Evolutionary conservation across 2,113 vertebrate genomes (phyloP).

Genomic region (Castor canadensis): DNA sequence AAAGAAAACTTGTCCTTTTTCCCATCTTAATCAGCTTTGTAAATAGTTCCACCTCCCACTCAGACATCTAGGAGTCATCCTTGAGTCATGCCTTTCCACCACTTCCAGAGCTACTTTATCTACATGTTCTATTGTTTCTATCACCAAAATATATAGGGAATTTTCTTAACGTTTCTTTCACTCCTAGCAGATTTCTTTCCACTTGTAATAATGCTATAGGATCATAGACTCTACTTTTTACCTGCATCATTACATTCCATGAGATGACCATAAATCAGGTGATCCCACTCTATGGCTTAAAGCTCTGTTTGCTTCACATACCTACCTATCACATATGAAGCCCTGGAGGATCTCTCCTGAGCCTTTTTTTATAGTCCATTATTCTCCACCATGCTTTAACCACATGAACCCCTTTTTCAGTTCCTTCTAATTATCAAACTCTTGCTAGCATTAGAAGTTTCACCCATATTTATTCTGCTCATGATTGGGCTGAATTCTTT

Average conservation of each 20-base stretch:
- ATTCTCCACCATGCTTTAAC: not conserved
- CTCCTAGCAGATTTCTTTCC: not conserved
- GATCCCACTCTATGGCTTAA: not conserved
- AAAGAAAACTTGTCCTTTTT: not conserved
- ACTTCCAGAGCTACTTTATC: not conserved
- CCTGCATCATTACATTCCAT: not conserved
- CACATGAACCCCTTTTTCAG: not conserved
- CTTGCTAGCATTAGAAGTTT: not conserved
- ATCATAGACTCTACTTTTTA: not conserved
- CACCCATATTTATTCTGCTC: not conserved
- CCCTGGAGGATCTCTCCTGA: not conserved
- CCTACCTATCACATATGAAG: not conserved
- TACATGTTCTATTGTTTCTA: slow-evolving; percentile 27
- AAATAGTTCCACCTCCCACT: slow-evolving; percentile 38
- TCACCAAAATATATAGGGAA: not conserved
- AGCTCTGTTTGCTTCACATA: not conserved
- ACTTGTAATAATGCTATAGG: not conserved
- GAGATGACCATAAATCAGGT: not conserved
- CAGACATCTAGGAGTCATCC: slow-evolving; percentile 16
- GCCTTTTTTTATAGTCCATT: not conserved
- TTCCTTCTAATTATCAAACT: not conserved
- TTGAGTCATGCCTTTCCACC: slow-evolving; percentile 40
- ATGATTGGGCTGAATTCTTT: not conserved
- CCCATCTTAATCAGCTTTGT: slow-evolving; percentile 23
- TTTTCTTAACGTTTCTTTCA: not conserved